Percentiles rank a stretch among this genome's conserved stretches.
These are phyloP conservation scores for Pogonomyrmex barbatus DNA, from an alignment of 1,140 invertebrate genomes.

Conservation along the genomic window DNA sequence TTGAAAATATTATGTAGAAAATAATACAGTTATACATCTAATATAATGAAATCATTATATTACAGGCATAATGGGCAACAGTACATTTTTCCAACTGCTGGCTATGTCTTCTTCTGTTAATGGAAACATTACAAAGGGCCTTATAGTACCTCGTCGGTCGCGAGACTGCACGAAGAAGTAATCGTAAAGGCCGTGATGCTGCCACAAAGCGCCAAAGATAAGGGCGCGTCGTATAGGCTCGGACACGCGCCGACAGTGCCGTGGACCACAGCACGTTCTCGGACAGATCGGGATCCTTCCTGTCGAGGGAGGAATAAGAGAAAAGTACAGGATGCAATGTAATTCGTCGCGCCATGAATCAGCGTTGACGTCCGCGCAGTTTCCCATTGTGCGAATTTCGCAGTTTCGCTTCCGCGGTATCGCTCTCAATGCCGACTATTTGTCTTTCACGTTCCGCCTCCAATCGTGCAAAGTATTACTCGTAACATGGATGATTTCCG, in stretches of 20 bases:
- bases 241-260: conserved; percentile 44
- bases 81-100: too few relatives aligned
- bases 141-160: conserved; percentile 59
- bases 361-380: conserved; percentile 19
- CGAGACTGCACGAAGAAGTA: conserved; percentile 62
- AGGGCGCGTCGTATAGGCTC: conserved; percentile 60
- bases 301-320: conserved; percentile 32
- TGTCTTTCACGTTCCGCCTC: conserved; percentile 31
- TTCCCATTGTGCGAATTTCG: conserved; percentile 39
- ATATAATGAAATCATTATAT: background rate
- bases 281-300: conserved; percentile 57
- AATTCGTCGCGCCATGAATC: conserved; percentile 37
- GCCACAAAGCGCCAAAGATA: conserved; percentile 65
- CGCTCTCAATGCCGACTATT: conserved; percentile 30
- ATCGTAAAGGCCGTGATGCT: conserved; percentile 67
- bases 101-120: background rate
- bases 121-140: background rate
- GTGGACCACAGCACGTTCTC: conserved; percentile 16
- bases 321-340: conserved; percentile 25
- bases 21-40: background rate
- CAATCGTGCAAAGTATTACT: conserved; percentile 8
- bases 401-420: conserved; percentile 43
- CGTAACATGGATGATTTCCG: background rate
- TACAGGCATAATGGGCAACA: background rate
- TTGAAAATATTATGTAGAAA: background rate